These are phyloP conservation scores for Periophthalmus magnuspinnatus DNA, from an alignment of 2,797 vertebrate species.

Conservation along the genomic window DNA sequence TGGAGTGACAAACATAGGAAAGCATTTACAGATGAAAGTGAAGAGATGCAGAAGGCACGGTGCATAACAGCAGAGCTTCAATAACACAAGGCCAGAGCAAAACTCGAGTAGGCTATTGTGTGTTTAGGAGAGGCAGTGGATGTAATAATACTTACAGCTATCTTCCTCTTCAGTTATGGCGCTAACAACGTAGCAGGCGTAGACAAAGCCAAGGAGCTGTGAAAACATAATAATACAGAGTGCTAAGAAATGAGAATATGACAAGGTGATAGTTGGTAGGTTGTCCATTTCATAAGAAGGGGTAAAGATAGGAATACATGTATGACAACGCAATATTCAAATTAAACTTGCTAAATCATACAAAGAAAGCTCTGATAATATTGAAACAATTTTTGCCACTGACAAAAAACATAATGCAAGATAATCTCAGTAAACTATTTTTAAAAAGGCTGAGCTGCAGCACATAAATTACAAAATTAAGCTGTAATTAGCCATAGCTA, in stretches of 20 bases:
- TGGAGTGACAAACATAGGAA: slow-evolving; percentile 30
- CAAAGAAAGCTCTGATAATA: too few species aligned
- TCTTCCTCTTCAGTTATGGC: slow-evolving; percentile 91
- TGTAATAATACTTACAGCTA: slow-evolving; percentile 84
- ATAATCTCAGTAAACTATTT: too few species aligned
- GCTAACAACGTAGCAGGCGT: slow-evolving; percentile 88
- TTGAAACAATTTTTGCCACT: too few species aligned
- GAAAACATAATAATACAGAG: slow-evolving; percentile 64
- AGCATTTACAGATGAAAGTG: slow-evolving; percentile 28
- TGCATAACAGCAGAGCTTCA: slow-evolving; percentile 24
- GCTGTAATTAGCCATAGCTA: too few species aligned
- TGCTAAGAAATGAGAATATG: slow-evolving; percentile 31
- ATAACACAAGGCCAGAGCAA: slow-evolving; percentile 37
- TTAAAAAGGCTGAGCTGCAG: too few species aligned
- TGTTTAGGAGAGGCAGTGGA: slow-evolving; percentile 20
- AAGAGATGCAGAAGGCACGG: slow-evolving; percentile 33
- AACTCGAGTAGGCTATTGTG: slow-evolving; percentile 35
- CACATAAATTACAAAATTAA: too few species aligned
- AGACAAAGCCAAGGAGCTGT: slow-evolving; percentile 88
- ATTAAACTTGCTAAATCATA: neutral
- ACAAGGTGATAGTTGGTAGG: neutral
- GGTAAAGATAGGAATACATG: neutral
- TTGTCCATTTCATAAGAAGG: neutral
- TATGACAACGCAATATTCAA: neutral
- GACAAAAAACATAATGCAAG: too few species aligned